Conservation (phyloP, 2,888 invertebrate genomes). For the Cerceris rybyensis region DNA sequence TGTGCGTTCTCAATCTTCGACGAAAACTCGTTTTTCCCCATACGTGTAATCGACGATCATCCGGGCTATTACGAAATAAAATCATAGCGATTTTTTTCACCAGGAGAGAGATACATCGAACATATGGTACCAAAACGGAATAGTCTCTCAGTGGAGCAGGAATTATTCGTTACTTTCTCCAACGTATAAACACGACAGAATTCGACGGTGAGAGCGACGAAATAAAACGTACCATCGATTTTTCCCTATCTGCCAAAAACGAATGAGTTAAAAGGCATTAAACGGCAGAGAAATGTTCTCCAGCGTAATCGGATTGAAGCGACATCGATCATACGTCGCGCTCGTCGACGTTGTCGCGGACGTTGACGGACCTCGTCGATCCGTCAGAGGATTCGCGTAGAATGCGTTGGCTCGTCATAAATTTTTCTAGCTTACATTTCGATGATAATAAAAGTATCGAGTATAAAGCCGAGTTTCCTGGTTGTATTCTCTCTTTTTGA, state of each 20-base stretch:
- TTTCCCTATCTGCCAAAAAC: neutral
- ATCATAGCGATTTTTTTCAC: neutral
- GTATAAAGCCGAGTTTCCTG: neutral
- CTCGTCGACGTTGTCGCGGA: neutral
- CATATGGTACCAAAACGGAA: neutral
- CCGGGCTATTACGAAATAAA: neutral
- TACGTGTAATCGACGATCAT: constrained; percentile 26
- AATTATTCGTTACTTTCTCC: too few relatives aligned
- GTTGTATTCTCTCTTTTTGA: too few relatives aligned
- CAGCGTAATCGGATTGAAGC: constrained; percentile 4
- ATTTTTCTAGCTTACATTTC: constrained; percentile 8
- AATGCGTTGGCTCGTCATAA: neutral
- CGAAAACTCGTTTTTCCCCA: constrained; percentile 44
- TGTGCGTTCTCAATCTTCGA: constrained; percentile 56
- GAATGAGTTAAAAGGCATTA: neutral
- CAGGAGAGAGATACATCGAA: neutral
- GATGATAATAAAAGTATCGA: constrained; percentile 52
- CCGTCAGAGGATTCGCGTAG: neutral
- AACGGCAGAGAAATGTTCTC: neutral
- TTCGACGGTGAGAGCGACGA: neutral
- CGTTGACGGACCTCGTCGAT: constrained; percentile 2
- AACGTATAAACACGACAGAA: too few relatives aligned
- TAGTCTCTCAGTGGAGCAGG: too few relatives aligned
- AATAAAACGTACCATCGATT: neutral
- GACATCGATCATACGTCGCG: neutral